These are phyloP conservation scores for Microplitis deprimator DNA, from an alignment of 2,888 invertebrate genomes.

Conservation along the genomic window DNA sequence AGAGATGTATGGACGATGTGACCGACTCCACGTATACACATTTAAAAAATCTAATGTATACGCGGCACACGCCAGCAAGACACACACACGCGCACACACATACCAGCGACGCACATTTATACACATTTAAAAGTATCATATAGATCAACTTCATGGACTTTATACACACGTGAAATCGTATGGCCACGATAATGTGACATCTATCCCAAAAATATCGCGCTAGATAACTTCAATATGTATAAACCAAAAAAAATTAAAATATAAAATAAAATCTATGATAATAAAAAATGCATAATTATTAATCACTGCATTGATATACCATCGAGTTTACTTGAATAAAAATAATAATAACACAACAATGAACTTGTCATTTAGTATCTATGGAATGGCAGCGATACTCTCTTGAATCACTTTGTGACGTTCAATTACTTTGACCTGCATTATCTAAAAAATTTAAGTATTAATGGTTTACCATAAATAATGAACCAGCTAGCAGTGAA, in stretches of 20 bases:
- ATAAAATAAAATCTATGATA: constrained; percentile 16
- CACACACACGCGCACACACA: constrained; percentile 19
- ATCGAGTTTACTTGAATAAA: background rate
- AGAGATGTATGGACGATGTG: background rate
- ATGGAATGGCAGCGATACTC: background rate
- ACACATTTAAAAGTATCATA: constrained; percentile 43
- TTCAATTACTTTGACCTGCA: constrained; percentile 5
- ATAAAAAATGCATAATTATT: background rate
- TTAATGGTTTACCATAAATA: background rate
- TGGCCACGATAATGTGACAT: constrained; percentile 62
- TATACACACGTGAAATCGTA: constrained; percentile 33
- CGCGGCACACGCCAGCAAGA: background rate
- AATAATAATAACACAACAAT: constrained; percentile 11
- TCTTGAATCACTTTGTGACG: constrained; percentile 1
- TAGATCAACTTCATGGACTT: constrained; percentile 14
- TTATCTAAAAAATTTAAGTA: background rate
- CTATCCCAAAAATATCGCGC: constrained; percentile 66
- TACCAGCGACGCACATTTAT: constrained; percentile 46
- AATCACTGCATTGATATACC: background rate
- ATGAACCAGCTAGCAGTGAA: background rate
- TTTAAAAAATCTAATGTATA: background rate
- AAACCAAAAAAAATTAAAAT: constrained; percentile 29
- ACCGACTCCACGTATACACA: constrained; percentile 10
- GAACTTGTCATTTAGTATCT: constrained; percentile 12
- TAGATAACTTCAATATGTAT: constrained; percentile 45